Percentiles rank a stretch among this genome's conserved stretches.
These are phyloP conservation scores for Notechis scutatus DNA, from an alignment of 2,113 vertebrate species.

Conservation along the genomic window DNA sequence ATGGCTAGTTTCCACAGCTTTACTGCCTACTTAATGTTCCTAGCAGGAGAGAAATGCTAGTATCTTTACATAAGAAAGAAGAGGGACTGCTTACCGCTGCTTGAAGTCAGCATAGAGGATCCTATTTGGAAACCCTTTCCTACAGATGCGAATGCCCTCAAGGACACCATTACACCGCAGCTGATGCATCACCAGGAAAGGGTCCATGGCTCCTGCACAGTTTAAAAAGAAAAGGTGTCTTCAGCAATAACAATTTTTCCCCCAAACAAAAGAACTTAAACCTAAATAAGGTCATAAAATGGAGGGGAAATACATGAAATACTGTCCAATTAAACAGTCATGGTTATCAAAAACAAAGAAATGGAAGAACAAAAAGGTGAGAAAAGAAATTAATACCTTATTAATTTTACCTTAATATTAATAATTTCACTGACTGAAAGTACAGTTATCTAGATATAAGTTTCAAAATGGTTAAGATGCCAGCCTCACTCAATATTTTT, in stretches of 20 bases:
- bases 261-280: neutral
- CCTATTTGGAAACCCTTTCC: constrained; percentile 92
- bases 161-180: constrained; percentile 89
- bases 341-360: neutral
- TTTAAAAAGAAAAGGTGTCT: neutral
- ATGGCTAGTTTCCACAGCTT: neutral
- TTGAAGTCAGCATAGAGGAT: constrained; percentile 91
- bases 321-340: neutral
- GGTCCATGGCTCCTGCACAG: constrained; percentile 82
- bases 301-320: neutral
- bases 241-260: neutral
- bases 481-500: neutral
- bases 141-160: constrained; percentile 90
- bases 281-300: neutral
- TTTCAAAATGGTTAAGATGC: neutral
- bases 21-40: accelerated
- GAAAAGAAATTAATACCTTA: neutral
- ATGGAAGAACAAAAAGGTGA: neutral
- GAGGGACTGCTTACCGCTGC: constrained; percentile 75
- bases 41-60: neutral
- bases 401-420: no score
- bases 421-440: neutral
- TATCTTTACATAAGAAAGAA: neutral
- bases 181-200: constrained; percentile 89
- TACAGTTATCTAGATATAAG: neutral